Conservation (phyloP, 2,888 invertebrate species). For the Sylvicola cinctus region DNA sequence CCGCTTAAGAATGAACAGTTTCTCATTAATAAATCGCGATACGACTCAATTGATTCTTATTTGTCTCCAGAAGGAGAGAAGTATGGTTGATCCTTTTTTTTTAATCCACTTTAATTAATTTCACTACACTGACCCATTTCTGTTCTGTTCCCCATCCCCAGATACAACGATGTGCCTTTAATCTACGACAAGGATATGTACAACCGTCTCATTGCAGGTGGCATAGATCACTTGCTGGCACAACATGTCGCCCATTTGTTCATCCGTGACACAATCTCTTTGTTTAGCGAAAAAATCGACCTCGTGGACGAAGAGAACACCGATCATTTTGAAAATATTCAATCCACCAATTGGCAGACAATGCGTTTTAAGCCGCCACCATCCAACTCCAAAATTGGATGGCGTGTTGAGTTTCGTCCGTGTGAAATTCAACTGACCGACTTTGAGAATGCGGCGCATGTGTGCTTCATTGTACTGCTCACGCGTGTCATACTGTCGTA, state of each 20-base stretch:
- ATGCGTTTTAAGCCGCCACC: slow-evolving; percentile 98
- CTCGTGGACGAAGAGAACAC: slow-evolving; percentile 86
- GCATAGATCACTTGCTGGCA: slow-evolving; percentile 82
- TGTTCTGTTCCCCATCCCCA: too few relatives aligned
- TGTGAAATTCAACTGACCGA: slow-evolving; percentile 97
- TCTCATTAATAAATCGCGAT: slow-evolving; percentile 81
- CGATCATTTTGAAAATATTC: slow-evolving; percentile 99
- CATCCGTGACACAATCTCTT: slow-evolving; percentile 86
- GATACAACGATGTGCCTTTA: slow-evolving; percentile 86
- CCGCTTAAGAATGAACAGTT: slow-evolving; percentile 56
- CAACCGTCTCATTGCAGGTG: slow-evolving; percentile 60
- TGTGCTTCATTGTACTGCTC: slow-evolving; percentile 90
- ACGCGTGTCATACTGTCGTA: slow-evolving; percentile 94
- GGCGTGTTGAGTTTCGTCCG: slow-evolving; percentile 98
- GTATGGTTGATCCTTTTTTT: slow-evolving; percentile 24
- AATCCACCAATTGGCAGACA: slow-evolving; percentile 98
- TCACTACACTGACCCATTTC: too few relatives aligned
- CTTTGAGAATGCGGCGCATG: slow-evolving; percentile 98
- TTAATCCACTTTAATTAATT: too few relatives aligned
- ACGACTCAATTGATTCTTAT: slow-evolving; percentile 95
- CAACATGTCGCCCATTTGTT: slow-evolving; percentile 96
- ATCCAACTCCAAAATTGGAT: slow-evolving; percentile 87
- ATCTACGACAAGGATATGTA: slow-evolving; percentile 71
- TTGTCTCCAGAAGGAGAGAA: slow-evolving; percentile 71
- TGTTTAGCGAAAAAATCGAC: slow-evolving; percentile 86